Evolutionary conservation across 2,888 invertebrate species (phyloP), one percentile per base, ranked within the genome.

Genomic region (Xestia ashworthii): DNA sequence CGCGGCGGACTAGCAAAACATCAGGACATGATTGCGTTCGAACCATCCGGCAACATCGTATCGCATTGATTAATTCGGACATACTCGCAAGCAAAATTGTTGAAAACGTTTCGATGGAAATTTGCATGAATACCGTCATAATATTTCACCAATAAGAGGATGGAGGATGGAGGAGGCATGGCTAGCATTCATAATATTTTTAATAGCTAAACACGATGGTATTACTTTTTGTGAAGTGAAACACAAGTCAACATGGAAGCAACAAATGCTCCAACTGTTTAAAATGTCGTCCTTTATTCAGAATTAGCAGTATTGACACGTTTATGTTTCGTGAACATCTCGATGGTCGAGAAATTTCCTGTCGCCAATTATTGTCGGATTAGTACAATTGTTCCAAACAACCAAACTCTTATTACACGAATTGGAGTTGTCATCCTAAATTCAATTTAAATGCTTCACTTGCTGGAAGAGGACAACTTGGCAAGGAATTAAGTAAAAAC

Each of bases 401-500:
- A 86, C 84, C 85, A 84, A 86, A 88, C 82, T 89, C 87, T 86
- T 87, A 87, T 89, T 86, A 87, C 81, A 84, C 69, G 84, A 89
- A 90, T 89, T 87, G 78, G 81, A 84, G 78, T 86, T 88, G 88
- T 89, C 89, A 89, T 86, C 83, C 86, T 82, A 78, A 89, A 89
- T 88, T 87, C 84, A 87, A 89, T 88, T 89, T 89, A 88, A 89
- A 89, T 85, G 88, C 82, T 89, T 86, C 87, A 87, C 88, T 86
- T 87, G 85, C 78, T 88, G 76, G 82, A 87, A 89, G 72, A 80
- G 86, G 85, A 86, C 85, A 88, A 90, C 88, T 92, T 92, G 90
- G 89, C 90, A 91, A 89, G 85, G 89, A 89, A 91, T 91, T 90
- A 90, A 91, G 89, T 90, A 90, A 90, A 91, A 90, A 90, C 88